These are phyloP conservation scores for Stenodera caucasica DNA, from an alignment of 2,888 invertebrate species.

Conservation along the genomic window DNA sequence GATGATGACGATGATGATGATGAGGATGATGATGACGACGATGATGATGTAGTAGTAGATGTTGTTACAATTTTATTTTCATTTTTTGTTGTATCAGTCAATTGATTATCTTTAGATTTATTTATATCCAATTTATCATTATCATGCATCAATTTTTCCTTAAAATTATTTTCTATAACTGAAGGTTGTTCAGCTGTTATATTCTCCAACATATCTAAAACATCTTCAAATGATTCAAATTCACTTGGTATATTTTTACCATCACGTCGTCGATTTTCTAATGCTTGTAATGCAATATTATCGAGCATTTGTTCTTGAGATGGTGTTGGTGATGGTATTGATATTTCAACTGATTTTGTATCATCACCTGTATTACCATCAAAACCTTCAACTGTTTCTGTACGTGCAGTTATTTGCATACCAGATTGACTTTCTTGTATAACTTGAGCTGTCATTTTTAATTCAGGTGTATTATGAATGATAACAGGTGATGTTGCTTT, in stretches of 20 bases:
- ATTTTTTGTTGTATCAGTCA: conserved; percentile 28
- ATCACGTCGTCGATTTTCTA: conserved; percentile 59
- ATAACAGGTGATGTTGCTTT: conserved; percentile 46
- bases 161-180: conserved; percentile 41
- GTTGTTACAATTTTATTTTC: conserved; percentile 34
- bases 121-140: conserved; percentile 5
- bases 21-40: conserved; percentile 61
- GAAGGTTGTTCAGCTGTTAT: conserved; percentile 55
- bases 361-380: conserved; percentile 63
- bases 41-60: conserved; percentile 53
- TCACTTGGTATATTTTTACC: conserved; percentile 58
- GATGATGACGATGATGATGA: conserved; percentile 61
- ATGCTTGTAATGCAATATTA: conserved; percentile 65
- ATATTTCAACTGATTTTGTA: conserved; percentile 67
- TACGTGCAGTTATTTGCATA: conserved; percentile 49
- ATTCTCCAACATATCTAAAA: conserved; percentile 70
- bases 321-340: conserved; percentile 67
- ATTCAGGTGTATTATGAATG: conserved; percentile 50
- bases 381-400: conserved; percentile 61
- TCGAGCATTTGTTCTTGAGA: conserved; percentile 67
- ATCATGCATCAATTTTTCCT: conserved; percentile 29
- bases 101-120: conserved; percentile 10
- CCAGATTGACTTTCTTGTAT: conserved; percentile 49
- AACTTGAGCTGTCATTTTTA: conserved; percentile 55
- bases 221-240: conserved; percentile 69